Conservation (phyloP, 2,113 vertebrate species). For the Oriolus oriolus region DNA sequence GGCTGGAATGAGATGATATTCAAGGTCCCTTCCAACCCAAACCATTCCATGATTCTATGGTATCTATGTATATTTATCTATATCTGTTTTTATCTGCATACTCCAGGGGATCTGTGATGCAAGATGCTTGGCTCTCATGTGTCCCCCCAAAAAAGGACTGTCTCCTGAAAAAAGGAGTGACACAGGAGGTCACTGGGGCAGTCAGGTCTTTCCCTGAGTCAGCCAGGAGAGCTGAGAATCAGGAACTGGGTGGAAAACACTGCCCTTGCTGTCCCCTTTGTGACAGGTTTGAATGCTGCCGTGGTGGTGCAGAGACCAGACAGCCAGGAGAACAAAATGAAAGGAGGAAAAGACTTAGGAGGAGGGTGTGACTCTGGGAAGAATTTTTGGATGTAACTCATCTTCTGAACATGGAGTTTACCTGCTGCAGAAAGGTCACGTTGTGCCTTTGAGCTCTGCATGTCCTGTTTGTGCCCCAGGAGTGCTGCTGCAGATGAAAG, state of each 20-base stretch:
- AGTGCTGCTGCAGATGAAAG: not conserved
- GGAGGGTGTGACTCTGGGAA: fast-evolving
- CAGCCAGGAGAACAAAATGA: not conserved
- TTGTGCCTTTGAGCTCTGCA: not conserved
- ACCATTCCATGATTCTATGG: not conserved
- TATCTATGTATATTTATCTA: not conserved
- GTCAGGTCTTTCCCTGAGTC: not conserved
- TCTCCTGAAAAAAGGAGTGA: not conserved
- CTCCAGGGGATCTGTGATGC: fast-evolving
- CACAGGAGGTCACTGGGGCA: not conserved
- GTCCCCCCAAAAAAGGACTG: not conserved
- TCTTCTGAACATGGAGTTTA: not conserved
- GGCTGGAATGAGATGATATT: not conserved
- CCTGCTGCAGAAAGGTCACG: fast-evolving
- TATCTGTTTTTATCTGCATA: not conserved
- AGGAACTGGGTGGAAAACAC: not conserved
- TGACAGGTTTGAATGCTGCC: not conserved
- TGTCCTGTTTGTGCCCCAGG: not conserved
- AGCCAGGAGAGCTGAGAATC: not conserved
- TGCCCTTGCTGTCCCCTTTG: not conserved
- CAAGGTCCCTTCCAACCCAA: not conserved
- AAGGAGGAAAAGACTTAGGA: not conserved
- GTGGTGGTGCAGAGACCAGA: not conserved
- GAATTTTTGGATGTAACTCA: not conserved
- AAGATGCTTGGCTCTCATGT: fast-evolving